Base-by-base conservation (phyloP, 2,888 invertebrate species). In the Aphodius sticticus region DNA sequence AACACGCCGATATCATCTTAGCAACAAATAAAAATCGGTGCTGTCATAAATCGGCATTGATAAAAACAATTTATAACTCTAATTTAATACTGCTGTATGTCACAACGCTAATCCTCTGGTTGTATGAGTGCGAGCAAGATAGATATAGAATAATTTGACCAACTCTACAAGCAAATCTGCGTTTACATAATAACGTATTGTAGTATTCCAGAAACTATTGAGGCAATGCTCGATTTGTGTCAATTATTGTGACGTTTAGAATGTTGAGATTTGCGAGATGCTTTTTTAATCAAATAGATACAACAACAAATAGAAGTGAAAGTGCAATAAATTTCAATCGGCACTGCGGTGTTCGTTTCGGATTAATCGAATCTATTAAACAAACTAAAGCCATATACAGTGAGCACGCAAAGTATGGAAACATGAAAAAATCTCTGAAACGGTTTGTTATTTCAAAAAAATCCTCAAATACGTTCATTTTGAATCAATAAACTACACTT, bases 1-100 rank as follows among this genome's bases (percentile, higher is more conserved):
- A 53, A 12, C 53, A 12, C 53, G 53, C 53, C 2, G 53, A 53
- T 53, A 53, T 53, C 53, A 53, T 53, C 53, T 53, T 53, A 5
- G 53, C 53, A 53, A 53, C 53, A 53, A 53, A 53, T 53, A 53
- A 53, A 53, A 53, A 53, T 53, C 53, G 53, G 53, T 53, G 4
- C 53, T 53, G 53, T 53, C 53, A 53, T 53, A 53, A 53, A 53
- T 53, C 53, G 53, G 53, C 53, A 53, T 53, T 53, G 53, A 53
- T 53, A 53, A 53, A 53, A 53, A 53, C 4, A 53, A 53, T 53
- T 53, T 53, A 53, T 53, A 53, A 53, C 53, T 53, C 53, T 53
- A 53, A 7, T 53, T 2, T 53, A 53, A 53, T 53, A 9, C 53
- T 1, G 53, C 12, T 53, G 53, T 53, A 2, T 53, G 53, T 53